Percentiles rank a stretch among this genome's conserved stretches.
Evolutionary conservation across 2,113 vertebrate genomes (phyloP).

Genomic region (Platycercus adscitus): DNA sequence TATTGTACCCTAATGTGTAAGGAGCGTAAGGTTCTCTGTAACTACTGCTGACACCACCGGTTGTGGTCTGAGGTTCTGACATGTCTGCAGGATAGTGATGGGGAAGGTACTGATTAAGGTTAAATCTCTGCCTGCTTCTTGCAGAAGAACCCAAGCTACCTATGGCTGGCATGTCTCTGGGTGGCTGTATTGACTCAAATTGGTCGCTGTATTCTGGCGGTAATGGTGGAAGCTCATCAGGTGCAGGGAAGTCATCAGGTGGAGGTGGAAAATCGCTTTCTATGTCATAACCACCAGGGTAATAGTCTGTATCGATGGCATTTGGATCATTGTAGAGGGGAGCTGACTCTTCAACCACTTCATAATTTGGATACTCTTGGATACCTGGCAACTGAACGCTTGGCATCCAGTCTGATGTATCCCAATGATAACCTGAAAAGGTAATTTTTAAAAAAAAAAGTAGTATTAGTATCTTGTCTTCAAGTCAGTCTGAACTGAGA

Average conservation of each 20-base stretch:
- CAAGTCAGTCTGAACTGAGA: neutral
- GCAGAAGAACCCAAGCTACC: constrained; percentile 77
- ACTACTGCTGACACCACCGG: constrained; percentile 66
- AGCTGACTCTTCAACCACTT: constrained; percentile 89
- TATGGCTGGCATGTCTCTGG: constrained; percentile 76
- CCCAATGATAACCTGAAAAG: constrained; percentile 95
- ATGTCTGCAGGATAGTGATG: constrained; percentile 85
- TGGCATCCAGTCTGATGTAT: constrained; percentile 99
- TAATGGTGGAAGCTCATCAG: constrained; percentile 90
- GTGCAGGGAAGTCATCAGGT: constrained; percentile 89
- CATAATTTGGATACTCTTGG: constrained; percentile 95
- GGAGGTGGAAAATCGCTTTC: constrained; percentile 97
- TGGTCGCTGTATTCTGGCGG: constrained; percentile 86
- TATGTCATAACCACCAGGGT: constrained; percentile 96
- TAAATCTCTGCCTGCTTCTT: constrained; percentile 86
- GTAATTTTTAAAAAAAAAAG: neutral
- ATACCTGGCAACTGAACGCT: constrained; percentile 96
- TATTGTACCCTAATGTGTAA: constrained; percentile 80
- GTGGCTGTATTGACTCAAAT: constrained; percentile 88
- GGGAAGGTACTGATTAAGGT: constrained; percentile 91
- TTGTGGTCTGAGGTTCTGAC: constrained; percentile 77
- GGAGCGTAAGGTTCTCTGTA: constrained; percentile 80
- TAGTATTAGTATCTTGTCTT: neutral
- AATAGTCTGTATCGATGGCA: constrained; percentile 96
- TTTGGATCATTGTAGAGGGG: constrained; percentile 90